Percentiles rank a stretch among this genome's conserved stretches.
phyloP scores from a whole-genome alignment of 2,888 invertebrate species.

The Eremobia ochroleuca region DNA sequence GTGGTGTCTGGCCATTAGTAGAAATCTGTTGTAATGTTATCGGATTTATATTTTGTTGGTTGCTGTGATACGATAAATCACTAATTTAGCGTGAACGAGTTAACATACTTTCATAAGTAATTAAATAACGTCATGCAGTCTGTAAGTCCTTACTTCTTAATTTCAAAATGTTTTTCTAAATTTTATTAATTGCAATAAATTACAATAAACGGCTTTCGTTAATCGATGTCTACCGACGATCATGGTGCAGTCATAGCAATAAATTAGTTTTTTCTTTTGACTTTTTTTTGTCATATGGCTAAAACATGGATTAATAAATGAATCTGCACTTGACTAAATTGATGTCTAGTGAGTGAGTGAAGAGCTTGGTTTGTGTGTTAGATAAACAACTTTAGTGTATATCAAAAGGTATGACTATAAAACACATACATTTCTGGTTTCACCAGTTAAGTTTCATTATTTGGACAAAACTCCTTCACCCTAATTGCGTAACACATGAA shows the following conservation, averaged over 20 bases:
- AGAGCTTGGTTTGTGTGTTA: not conserved
- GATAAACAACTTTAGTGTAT: not conserved
- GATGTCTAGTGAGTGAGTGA: slow-evolving; percentile 15
- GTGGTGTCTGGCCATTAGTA: slow-evolving; percentile 22
- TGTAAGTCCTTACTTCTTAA: slow-evolving; percentile 14
- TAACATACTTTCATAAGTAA: not conserved
- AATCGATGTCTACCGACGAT: not conserved
- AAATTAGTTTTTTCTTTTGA: not conserved
- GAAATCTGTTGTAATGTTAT: slow-evolving; percentile 4
- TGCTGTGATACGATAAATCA: slow-evolving; percentile 45
- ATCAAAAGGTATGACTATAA: too few species aligned
- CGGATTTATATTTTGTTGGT: slow-evolving; percentile 41
- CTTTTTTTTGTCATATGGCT: too few species aligned
- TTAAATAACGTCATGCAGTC: not conserved
- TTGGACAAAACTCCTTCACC: too few species aligned
- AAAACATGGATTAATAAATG: not conserved
- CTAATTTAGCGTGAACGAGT: not conserved
- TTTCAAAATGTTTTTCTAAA: not conserved
- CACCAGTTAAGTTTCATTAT: not conserved
- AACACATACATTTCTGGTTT: not conserved
- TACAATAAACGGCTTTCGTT: too few species aligned
- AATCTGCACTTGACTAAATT: slow-evolving; percentile 12
- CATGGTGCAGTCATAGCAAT: not conserved
- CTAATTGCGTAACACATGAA: too few species aligned
- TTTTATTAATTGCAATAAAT: not conserved